Percentiles rank a stretch among this genome's conserved stretches.
These are phyloP conservation scores for Diploscapter pachys DNA, from an alignment of 1,140 invertebrate genomes.

Conservation along the genomic window DNA sequence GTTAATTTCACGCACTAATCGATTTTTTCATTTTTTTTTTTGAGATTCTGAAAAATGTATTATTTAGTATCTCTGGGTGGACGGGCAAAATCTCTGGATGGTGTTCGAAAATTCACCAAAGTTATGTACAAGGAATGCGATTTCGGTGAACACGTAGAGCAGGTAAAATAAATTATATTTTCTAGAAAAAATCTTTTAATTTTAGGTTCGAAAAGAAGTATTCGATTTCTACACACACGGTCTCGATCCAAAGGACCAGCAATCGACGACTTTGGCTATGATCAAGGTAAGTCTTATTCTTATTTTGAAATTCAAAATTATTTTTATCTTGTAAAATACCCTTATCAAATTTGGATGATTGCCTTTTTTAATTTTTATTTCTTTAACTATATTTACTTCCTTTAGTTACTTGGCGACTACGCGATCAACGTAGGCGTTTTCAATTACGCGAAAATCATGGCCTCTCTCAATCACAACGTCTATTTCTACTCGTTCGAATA, in stretches of 20 bases:
- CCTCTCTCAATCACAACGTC: slow-evolving; percentile 66
- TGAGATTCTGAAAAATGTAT: not conserved
- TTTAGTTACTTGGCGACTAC: slow-evolving; percentile 29
- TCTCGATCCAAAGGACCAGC: slow-evolving; percentile 20
- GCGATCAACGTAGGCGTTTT: slow-evolving; percentile 19
- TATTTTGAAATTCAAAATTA: no score
- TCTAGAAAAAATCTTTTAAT: no score
- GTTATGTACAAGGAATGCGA: slow-evolving; percentile 20
- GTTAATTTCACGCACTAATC: not conserved
- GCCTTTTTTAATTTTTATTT: no score
- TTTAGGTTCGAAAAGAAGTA: not conserved
- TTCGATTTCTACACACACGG: slow-evolving; percentile 20
- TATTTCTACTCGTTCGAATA: slow-evolving; percentile 83
- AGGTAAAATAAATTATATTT: not conserved
- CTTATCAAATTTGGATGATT: no score
- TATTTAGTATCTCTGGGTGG: slow-evolving; percentile 17
- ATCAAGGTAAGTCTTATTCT: not conserved
- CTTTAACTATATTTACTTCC: slow-evolving; percentile 4
- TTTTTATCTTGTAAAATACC: no score
- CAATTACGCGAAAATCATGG: slow-evolving; percentile 15
- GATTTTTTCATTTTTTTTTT: not conserved
- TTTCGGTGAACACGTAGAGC: slow-evolving; percentile 12
- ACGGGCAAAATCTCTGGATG: slow-evolving; percentile 12
- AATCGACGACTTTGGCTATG: slow-evolving; percentile 9
- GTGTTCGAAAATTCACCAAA: slow-evolving; percentile 19